Conservation (phyloP, 2,888 invertebrate species). For the Oscheius onirici region DNA sequence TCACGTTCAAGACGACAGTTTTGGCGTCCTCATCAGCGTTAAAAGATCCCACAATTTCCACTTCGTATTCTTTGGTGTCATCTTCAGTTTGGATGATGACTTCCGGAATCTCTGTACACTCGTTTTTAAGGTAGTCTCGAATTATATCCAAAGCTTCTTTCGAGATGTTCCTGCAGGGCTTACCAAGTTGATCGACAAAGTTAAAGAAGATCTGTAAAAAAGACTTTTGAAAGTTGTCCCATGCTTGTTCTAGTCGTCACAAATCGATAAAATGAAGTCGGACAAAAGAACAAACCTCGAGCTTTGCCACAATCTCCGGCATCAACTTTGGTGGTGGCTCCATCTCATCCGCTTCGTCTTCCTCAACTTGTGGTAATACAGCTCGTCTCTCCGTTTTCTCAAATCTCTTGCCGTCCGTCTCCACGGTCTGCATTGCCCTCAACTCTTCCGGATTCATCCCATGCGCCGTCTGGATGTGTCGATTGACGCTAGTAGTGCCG, state of each 20-base stretch:
- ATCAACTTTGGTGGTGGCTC: slow-evolving; percentile 38
- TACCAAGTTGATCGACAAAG: no score
- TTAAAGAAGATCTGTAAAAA: no score
- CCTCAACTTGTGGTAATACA: neutral
- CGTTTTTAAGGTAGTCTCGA: no score
- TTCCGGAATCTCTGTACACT: no score
- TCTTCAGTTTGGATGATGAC: no score
- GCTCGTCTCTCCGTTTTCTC: neutral
- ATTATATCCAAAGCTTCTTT: no score
- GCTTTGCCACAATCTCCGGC: neutral
- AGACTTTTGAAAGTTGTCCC: no score
- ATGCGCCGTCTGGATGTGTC: slow-evolving; percentile 57
- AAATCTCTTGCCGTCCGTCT: neutral
- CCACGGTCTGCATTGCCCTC: slow-evolving; percentile 1
- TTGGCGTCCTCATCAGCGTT: neutral
- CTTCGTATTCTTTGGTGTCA: neutral
- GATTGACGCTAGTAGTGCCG: slow-evolving; percentile 45
- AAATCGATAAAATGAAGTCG: no score
- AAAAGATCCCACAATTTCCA: neutral
- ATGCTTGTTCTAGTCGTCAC: no score
- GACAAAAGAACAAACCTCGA: neutral
- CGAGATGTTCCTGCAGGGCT: no score
- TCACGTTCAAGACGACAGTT: neutral
- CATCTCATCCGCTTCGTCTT: slow-evolving; percentile 21
- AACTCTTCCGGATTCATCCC: slow-evolving; percentile 36